These are phyloP conservation scores for Limnothrissa miodon DNA, from an alignment of 2,113 vertebrate species.

Conservation along the genomic window DNA sequence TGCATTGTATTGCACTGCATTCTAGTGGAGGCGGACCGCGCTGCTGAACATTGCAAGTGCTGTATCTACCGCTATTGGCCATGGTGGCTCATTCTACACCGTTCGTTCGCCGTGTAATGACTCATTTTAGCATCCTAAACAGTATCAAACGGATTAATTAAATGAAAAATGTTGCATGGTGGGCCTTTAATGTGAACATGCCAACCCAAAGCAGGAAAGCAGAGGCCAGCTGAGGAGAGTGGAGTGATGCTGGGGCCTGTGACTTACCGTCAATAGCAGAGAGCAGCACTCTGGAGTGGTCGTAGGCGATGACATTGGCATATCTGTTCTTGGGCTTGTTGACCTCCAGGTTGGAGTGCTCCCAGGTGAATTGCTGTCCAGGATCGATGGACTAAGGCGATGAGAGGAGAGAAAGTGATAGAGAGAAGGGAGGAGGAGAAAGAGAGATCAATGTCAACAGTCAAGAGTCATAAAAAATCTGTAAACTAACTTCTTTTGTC, in stretches of 20 bases:
- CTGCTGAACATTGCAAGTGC: no score
- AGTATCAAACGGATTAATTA: no score
- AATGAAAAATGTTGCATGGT: no score
- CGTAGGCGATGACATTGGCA: conserved; percentile 95
- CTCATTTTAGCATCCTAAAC: no score
- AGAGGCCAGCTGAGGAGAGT: not conserved
- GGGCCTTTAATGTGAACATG: not conserved
- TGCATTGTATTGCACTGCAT: no score
- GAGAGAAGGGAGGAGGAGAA: not conserved
- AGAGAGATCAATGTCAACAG: not conserved
- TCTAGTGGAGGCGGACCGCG: no score
- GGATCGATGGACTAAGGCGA: conserved; percentile 88
- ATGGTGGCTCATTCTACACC: no score
- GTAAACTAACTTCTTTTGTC: not conserved
- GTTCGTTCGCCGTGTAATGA: no score
- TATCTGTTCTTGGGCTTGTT: conserved; percentile 99
- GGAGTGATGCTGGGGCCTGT: conserved; percentile 25
- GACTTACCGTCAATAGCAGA: conserved; percentile 91
- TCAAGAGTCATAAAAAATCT: not conserved
- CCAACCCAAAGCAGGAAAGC: no score
- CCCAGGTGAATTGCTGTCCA: conserved; percentile 97
- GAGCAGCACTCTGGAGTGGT: conserved; percentile 91
- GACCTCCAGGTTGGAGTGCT: conserved; percentile 95
- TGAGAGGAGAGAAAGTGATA: conserved; percentile 53
- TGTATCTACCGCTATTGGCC: no score